Conservation (phyloP, 2,113 vertebrate genomes). For the Pterophyllum scalare region DNA sequence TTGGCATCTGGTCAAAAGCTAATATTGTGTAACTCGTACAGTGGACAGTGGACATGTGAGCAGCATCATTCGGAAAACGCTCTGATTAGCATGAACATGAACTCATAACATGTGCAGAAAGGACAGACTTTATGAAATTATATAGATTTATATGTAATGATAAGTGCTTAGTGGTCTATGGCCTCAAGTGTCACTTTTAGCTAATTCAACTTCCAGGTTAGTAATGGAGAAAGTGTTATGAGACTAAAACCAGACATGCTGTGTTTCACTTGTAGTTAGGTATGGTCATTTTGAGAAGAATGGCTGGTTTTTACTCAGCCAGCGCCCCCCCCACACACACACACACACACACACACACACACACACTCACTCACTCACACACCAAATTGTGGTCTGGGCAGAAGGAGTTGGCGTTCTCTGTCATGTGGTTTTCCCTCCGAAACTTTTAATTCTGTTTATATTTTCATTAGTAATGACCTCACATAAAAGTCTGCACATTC, state of each 20-base stretch:
- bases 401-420: conserved; percentile 47
- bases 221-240: conserved; percentile 57
- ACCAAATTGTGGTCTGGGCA: conserved; percentile 67
- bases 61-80: neutral
- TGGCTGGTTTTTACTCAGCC: conserved; percentile 49
- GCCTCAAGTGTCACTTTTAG: conserved; percentile 8
- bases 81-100: neutral
- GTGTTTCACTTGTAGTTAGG: conserved; percentile 68
- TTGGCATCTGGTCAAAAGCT: neutral
- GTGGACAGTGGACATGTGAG: too few species aligned
- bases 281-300: conserved; percentile 64
- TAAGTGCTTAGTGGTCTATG: conserved; percentile 2
- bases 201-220: conserved; percentile 17
- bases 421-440: conserved; percentile 14
- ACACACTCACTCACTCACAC: neutral
- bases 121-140: neutral
- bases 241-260: conserved; percentile 62
- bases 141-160: neutral
- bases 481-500: neutral
- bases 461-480: neutral
- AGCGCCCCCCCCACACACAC: neutral
- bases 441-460: neutral
- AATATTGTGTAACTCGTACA: neutral
- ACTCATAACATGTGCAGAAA: neutral
- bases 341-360: neutral